Conservation (phyloP, 2,888 invertebrate genomes). For the Cryptocephalus primarius region DNA sequence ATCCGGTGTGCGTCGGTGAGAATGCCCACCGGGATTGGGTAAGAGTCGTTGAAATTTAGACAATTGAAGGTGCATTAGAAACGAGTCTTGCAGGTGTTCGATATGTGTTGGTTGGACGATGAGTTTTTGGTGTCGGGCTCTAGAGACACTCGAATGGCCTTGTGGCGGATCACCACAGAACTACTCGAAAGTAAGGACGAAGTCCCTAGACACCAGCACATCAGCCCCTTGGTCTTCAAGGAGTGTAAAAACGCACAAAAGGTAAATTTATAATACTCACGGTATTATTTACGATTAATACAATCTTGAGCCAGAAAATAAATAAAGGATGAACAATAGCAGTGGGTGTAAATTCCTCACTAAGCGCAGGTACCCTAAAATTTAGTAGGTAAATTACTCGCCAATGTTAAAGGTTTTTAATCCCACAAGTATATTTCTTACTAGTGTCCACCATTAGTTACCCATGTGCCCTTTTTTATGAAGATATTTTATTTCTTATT, state of each 20-base stretch:
- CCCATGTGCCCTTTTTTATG: too few relatives aligned
- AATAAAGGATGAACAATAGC: too few relatives aligned
- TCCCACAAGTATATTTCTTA: too few relatives aligned
- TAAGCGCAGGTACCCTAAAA: too few relatives aligned
- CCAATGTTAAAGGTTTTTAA: too few relatives aligned
- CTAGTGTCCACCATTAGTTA: too few relatives aligned
- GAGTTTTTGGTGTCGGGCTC: slow-evolving; percentile 91
- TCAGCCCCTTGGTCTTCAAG: slow-evolving; percentile 59
- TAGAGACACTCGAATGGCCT: slow-evolving; percentile 78
- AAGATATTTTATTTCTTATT: too few relatives aligned
- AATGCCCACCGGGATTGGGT: slow-evolving; percentile 86
- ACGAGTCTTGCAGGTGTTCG: slow-evolving; percentile 46
- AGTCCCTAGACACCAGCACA: slow-evolving; percentile 43
- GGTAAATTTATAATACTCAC: slow-evolving; percentile 24
- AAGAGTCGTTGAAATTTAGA: slow-evolving; percentile 3
- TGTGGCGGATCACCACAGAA: slow-evolving; percentile 67
- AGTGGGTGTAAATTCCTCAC: too few relatives aligned
- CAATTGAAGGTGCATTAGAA: too few relatives aligned
- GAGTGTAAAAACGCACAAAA: slow-evolving; percentile 69
- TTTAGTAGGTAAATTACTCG: too few relatives aligned
- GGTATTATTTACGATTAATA: too few relatives aligned
- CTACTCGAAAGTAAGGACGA: slow-evolving; percentile 37
- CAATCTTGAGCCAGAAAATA: too few relatives aligned
- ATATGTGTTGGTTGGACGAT: slow-evolving; percentile 94
- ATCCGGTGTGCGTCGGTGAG: slow-evolving; percentile 90